A percentile compares a stretch with the other conserved stretches of the same genome.
These are phyloP conservation scores for Nasonia giraulti DNA, from an alignment of 1,140 invertebrate species.

Conservation along the genomic window DNA sequence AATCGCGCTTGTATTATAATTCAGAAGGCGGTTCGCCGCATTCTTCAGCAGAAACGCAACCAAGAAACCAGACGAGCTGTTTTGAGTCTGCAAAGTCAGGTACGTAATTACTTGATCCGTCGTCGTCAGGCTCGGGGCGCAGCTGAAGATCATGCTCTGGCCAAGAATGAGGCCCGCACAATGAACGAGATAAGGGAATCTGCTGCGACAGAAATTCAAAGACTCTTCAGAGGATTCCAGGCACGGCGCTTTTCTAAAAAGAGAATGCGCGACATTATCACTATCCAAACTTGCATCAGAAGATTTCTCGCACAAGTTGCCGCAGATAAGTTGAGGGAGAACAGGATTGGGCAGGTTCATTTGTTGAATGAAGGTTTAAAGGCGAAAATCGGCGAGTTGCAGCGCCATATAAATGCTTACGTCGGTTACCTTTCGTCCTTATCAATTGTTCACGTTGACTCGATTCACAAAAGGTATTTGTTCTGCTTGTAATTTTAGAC, in stretches of 20 bases:
- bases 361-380: not conserved
- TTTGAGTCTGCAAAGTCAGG: conserved; percentile 83
- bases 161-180: not conserved
- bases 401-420: conserved; percentile 55
- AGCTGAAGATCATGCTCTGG: conserved; percentile 70
- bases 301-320: conserved; percentile 81
- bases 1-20: conserved; percentile 91
- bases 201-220: conserved; percentile 79
- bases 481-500: not conserved
- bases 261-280: conserved; percentile 82
- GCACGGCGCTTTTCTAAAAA: conserved; percentile 81
- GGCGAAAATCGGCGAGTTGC: not conserved
- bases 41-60: conserved; percentile 85
- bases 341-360: not conserved
- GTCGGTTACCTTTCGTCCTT: conserved; percentile 61
- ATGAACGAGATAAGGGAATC: conserved; percentile 76
- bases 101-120: conserved; percentile 75
- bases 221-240: conserved; percentile 84
- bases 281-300: conserved; percentile 83
- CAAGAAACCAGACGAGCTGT: conserved; percentile 79
- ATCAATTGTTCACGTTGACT: not conserved
- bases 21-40: conserved; percentile 91
- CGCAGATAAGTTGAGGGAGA: not conserved
- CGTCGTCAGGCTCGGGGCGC: conserved; percentile 79
- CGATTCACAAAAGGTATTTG: not conserved